Conservation (phyloP, 2,113 vertebrate species). For the Prunella fulvescens region DNA sequence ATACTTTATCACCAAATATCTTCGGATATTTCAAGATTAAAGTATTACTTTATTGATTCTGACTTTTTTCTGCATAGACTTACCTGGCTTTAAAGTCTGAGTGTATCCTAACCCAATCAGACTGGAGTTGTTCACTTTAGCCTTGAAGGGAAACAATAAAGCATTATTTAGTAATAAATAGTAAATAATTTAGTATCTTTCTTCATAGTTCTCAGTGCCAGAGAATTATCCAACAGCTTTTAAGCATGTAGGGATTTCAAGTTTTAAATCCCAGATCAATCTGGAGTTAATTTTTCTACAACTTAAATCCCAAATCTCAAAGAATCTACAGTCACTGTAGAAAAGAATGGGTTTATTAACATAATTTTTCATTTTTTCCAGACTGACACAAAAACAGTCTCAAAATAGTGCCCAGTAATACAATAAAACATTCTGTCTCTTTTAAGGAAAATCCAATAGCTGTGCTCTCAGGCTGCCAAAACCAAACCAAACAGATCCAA, state of each 20-base stretch:
- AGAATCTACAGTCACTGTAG: neutral
- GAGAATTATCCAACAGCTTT: neutral
- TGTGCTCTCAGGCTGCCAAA: neutral
- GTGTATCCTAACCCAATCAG: constrained; percentile 96
- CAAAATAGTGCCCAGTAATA: neutral
- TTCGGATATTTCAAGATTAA: neutral
- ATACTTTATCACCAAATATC: neutral
- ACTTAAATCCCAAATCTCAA: neutral
- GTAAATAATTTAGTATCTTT: neutral
- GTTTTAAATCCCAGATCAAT: neutral
- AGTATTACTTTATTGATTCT: neutral
- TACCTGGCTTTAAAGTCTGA: constrained; percentile 96
- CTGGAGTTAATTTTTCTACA: neutral
- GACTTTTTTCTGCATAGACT: constrained; percentile 3
- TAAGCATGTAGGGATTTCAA: neutral
- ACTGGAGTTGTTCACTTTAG: constrained; percentile 98
- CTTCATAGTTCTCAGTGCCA: neutral
- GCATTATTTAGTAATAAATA: neutral
- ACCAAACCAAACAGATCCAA: neutral
- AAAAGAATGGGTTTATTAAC: neutral
- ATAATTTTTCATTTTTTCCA: neutral
- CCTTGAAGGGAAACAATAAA: constrained; percentile 71
- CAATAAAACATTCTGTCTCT: neutral
- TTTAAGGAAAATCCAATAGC: neutral
- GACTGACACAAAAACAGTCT: neutral